Evolutionary conservation across 1,140 invertebrate genomes (phyloP).

Genomic region (Arctopsyche grandis): DNA sequence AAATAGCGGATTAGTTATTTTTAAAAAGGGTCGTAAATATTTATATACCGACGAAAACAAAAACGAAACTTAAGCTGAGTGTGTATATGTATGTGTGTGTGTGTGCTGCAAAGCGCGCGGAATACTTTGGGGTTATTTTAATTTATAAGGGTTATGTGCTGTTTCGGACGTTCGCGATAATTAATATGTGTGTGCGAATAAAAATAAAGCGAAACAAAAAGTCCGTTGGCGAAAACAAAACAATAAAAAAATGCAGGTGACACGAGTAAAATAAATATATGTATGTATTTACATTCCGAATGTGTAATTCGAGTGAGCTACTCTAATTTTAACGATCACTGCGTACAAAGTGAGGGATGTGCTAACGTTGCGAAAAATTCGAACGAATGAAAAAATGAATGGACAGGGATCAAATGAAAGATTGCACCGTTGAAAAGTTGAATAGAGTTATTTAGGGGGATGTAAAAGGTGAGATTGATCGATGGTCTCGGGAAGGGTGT

Average conservation of each 20-base stretch:
- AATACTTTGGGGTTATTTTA: constrained; percentile 12
- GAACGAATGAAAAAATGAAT: not conserved
- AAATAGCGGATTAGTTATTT: not conserved
- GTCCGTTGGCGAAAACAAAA: not conserved
- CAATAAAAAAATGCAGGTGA: not conserved
- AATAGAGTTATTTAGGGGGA: constrained; percentile 7
- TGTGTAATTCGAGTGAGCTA: no score
- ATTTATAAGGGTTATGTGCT: constrained; percentile 29
- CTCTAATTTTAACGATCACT: no score
- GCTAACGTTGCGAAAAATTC: no score
- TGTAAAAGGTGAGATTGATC: not conserved
- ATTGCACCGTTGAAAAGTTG: constrained; percentile 10
- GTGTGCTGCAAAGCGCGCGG: constrained; percentile 6
- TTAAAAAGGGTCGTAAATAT: not conserved
- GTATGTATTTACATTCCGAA: no score
- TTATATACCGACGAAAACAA: not conserved
- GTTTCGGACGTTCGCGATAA: constrained; percentile 14
- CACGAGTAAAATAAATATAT: no score
- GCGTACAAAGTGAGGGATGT: no score
- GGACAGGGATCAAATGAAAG: not conserved
- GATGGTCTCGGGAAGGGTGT: no score
- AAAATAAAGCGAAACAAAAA: not conserved
- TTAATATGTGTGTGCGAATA: constrained; percentile 22
- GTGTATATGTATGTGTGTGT: no score
- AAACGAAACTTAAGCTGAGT: constrained; percentile 4